Evolutionary conservation across 2,888 invertebrate species (phyloP).

Genomic region (Tuta absoluta): DNA sequence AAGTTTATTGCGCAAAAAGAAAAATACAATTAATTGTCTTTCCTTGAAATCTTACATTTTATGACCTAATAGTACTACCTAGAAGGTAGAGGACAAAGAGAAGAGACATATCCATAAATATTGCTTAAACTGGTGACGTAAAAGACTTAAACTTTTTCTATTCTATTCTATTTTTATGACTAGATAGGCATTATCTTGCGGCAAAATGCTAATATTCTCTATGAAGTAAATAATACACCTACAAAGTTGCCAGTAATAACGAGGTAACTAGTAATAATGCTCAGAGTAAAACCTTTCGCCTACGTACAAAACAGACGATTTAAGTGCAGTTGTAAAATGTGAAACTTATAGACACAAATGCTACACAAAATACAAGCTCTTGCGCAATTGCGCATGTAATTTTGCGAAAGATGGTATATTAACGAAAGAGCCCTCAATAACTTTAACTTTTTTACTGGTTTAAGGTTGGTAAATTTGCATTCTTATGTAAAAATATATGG

Average conservation of each 20-base stretch:
- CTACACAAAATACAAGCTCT: not conserved
- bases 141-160: no score
- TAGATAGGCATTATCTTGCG: no score
- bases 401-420: conserved; percentile 3
- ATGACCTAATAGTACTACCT: no score
- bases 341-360: conserved; percentile 40
- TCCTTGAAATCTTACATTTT: no score
- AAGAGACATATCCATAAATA: no score
- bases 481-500: not conserved
- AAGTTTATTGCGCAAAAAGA: no score
- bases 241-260: not conserved
- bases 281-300: conserved; percentile 42
- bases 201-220: not conserved
- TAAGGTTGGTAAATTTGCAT: not conserved
- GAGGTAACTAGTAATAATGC: conserved; percentile 36
- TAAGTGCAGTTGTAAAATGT: conserved; percentile 44
- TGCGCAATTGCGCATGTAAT: not conserved
- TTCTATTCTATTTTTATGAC: no score
- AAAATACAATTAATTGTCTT: no score
- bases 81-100: no score
- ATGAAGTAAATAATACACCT: not conserved
- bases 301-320: conserved; percentile 34
- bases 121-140: no score
- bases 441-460: not conserved
- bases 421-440: conserved; percentile 2